Conservation (phyloP, 2,888 invertebrate species). For the Metallyticus violacea region DNA sequence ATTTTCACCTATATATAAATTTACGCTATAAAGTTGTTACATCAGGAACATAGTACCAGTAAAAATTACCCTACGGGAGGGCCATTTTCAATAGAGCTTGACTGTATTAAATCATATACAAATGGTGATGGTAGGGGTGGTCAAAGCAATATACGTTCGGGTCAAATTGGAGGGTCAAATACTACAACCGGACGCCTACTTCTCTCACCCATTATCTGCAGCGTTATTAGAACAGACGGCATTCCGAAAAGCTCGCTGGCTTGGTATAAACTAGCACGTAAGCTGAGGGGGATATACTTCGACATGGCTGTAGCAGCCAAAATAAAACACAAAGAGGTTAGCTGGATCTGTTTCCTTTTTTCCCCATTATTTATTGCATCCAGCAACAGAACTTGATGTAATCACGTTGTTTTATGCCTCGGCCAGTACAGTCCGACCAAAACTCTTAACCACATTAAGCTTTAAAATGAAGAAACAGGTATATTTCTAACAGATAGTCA, state of each 20-base stretch:
- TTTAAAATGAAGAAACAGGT: not conserved
- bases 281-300: not conserved
- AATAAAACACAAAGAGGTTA: not conserved
- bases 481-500: no score
- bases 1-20: not conserved
- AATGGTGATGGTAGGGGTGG: constrained; percentile 10
- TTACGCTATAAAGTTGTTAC: not conserved
- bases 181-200: constrained; percentile 14
- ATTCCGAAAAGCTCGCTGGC: not conserved
- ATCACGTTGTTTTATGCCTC: constrained; percentile 4
- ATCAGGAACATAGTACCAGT: not conserved
- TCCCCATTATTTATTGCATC: constrained; percentile 14
- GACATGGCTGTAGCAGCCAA: not conserved
- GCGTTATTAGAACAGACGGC: not conserved
- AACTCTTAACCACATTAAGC: not conserved
- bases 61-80: not conserved
- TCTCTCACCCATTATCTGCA: constrained; percentile 16
- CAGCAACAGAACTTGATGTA: constrained; percentile 3
- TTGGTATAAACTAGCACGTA: not conserved
- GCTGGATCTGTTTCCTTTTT: not conserved
- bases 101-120: constrained; percentile 12
- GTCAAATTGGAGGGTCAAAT: constrained; percentile 10
- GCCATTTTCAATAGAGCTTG: constrained; percentile 2
- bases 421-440: not conserved
- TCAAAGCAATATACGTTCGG: constrained; percentile 12